A percentile compares a stretch with the other conserved stretches of the same genome.
These are phyloP conservation scores for Paelopatides confundens DNA, from an alignment of 53 echinoderm and acorn worm species.

Conservation along the genomic window DNA sequence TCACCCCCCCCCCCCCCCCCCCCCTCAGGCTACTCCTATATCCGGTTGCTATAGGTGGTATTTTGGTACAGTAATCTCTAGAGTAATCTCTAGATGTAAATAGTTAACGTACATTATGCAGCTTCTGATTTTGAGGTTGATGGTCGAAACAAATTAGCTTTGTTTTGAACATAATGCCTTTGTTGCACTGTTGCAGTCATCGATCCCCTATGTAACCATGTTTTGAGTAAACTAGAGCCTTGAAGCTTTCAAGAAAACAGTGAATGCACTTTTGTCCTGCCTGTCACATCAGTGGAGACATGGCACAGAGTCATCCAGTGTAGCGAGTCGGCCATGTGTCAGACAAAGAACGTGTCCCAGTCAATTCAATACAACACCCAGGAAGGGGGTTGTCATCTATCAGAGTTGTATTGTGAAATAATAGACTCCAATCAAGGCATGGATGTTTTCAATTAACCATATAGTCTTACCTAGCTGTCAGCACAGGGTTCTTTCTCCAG, in stretches of 20 bases:
- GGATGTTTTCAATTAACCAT: constrained; percentile 35
- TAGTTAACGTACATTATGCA: no score
- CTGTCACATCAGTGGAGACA: constrained; percentile 8
- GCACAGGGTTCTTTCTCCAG: constrained; percentile 2
- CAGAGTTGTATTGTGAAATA: constrained; percentile 11
- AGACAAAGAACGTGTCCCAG: constrained; percentile 14
- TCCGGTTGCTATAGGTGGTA: no score
- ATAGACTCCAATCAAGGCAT: constrained; percentile 10
- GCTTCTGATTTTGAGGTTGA: no score
- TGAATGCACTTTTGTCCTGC: constrained; percentile 26
- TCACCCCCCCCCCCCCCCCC: no score
- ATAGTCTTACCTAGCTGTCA: neutral
- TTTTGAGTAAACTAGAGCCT: neutral
- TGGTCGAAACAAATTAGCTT: no score
- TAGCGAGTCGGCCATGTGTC: constrained; percentile 30
- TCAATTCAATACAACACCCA: constrained; percentile 22
- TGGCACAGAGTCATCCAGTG: constrained; percentile 7
- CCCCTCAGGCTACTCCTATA: no score
- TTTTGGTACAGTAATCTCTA: no score
- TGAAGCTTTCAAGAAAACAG: constrained; percentile 9
- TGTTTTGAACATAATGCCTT: no score
- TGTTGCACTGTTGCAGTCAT: no score
- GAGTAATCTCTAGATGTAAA: no score
- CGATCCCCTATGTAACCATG: no score
- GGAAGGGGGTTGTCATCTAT: constrained; percentile 40